Percentiles rank a stretch among this genome's conserved stretches.
Evolutionary conservation across 2,113 vertebrate species (phyloP).

Genomic region (Calypte anna): DNA sequence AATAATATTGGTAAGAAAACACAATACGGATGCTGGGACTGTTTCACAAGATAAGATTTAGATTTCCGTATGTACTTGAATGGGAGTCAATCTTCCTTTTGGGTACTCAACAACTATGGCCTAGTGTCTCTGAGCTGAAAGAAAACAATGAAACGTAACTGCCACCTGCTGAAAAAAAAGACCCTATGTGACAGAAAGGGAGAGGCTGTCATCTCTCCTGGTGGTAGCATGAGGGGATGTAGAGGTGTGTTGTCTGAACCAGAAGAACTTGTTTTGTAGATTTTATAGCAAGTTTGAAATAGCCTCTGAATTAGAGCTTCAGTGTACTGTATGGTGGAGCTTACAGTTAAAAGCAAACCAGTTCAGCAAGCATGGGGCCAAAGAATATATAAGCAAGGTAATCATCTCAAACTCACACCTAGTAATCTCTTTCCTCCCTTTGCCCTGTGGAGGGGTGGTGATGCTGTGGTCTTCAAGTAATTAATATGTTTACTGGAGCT

Average conservation of each 20-base stretch:
- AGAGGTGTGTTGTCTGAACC: not conserved
- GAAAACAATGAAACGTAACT: not conserved
- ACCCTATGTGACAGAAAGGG: not conserved
- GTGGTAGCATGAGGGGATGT: not conserved
- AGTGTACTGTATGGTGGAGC: not conserved
- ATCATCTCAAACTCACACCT: not conserved
- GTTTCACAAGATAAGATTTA: conserved; percentile 80
- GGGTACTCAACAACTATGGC: not conserved
- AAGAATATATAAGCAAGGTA: not conserved
- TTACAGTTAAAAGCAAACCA: conserved; percentile 24
- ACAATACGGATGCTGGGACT: conserved; percentile 75
- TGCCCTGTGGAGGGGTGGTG: fast-evolving
- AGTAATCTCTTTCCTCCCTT: not conserved
- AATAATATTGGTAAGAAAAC: conserved; percentile 84
- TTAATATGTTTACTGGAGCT: not conserved
- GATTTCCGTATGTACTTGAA: conserved; percentile 65
- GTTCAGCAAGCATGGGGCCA: not conserved
- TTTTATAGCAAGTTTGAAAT: not conserved
- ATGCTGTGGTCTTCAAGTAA: not conserved
- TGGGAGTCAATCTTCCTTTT: conserved; percentile 51
- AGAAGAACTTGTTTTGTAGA: not conserved
- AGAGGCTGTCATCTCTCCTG: not conserved
- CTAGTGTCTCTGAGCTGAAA: not conserved
- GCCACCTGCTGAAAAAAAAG: not conserved
- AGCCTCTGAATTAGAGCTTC: not conserved